Conservation (phyloP, 2,888 invertebrate genomes). For the Blera fallax region DNA sequence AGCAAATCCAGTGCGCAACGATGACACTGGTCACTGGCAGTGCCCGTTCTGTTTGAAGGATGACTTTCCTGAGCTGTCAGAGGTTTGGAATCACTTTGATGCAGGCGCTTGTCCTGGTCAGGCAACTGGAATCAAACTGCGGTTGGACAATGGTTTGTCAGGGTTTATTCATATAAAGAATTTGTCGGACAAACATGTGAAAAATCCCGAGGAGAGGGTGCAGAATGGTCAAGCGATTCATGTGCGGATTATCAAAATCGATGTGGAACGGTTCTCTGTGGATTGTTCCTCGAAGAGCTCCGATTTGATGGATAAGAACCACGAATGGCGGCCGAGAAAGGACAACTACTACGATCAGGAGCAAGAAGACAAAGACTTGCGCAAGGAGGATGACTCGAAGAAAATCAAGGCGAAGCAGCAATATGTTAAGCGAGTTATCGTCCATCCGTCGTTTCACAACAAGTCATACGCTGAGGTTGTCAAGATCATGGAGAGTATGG, state of each 20-base stretch:
- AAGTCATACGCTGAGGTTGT: conserved; percentile 96
- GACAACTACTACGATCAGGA: conserved; percentile 96
- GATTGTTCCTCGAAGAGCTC: conserved; percentile 97
- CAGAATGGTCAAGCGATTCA: conserved; percentile 91
- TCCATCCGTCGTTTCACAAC: conserved; percentile 98
- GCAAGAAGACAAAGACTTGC: conserved; percentile 89
- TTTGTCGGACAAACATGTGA: conserved; percentile 95
- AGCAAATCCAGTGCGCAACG: conserved; percentile 97
- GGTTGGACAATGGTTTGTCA: conserved; percentile 95
- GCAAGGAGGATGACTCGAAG: conserved; percentile 90
- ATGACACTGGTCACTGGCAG: conserved; percentile 97
- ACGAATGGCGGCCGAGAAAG: conserved; percentile 94
- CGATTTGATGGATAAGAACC: conserved; percentile 94
- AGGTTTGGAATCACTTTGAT: conserved; percentile 99
- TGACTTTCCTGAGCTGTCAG: conserved; percentile 97
- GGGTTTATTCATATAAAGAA: conserved; percentile 97
- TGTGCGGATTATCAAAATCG: conserved; percentile 96
- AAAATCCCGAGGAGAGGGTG: conserved; percentile 96
- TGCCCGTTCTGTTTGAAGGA: conserved; percentile 98
- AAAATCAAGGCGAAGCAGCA: conserved; percentile 91
- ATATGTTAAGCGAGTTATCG: conserved; percentile 97
- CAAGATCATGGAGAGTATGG: conserved; percentile 94
- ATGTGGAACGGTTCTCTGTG: conserved; percentile 95
- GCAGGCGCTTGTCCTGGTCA: conserved; percentile 97
- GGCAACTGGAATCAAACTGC: conserved; percentile 94